Conservation (phyloP, 2,113 vertebrate genomes). For the Cromileptes altivelis region DNA sequence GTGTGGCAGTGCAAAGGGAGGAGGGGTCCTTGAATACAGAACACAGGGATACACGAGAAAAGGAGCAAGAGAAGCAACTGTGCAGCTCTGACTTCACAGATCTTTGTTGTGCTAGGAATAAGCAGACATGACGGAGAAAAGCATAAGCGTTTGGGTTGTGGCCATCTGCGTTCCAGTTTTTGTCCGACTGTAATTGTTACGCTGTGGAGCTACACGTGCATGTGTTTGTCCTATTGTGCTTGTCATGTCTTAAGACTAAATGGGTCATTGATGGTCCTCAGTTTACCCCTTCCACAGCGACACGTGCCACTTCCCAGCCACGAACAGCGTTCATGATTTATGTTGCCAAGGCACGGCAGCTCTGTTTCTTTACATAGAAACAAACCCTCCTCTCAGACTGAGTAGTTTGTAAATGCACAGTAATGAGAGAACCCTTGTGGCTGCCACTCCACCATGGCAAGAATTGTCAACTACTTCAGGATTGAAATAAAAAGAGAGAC, state of each 20-base stretch:
- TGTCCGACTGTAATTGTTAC: slow-evolving; percentile 18
- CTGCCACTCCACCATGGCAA: slow-evolving; percentile 7
- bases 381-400: slow-evolving; percentile 46
- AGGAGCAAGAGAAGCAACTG: slow-evolving; percentile 1
- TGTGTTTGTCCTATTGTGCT: slow-evolving; percentile 13
- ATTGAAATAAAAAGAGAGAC: slow-evolving; percentile 24
- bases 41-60: slow-evolving; percentile 34
- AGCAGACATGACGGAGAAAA: slow-evolving; percentile 19
- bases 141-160: slow-evolving; percentile 19
- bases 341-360: slow-evolving; percentile 23
- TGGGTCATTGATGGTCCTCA: slow-evolving; percentile 21
- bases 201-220: not conserved
- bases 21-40: slow-evolving; percentile 33
- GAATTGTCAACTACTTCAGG: slow-evolving; percentile 28
- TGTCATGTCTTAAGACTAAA: slow-evolving; percentile 26
- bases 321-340: slow-evolving; percentile 42
- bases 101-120: slow-evolving; percentile 21
- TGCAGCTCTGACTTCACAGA: slow-evolving; percentile 36
- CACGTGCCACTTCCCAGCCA: slow-evolving; percentile 29
- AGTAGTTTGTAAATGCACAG: slow-evolving; percentile 50
- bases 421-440: slow-evolving; percentile 46
- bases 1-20: slow-evolving; percentile 43
- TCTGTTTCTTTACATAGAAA: slow-evolving; percentile 53
- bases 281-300: slow-evolving; percentile 20
- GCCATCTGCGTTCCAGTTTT: slow-evolving; percentile 28